These are phyloP conservation scores for Arrhopalites spinosus DNA, from an alignment of 2,888 invertebrate species.

Conservation along the genomic window DNA sequence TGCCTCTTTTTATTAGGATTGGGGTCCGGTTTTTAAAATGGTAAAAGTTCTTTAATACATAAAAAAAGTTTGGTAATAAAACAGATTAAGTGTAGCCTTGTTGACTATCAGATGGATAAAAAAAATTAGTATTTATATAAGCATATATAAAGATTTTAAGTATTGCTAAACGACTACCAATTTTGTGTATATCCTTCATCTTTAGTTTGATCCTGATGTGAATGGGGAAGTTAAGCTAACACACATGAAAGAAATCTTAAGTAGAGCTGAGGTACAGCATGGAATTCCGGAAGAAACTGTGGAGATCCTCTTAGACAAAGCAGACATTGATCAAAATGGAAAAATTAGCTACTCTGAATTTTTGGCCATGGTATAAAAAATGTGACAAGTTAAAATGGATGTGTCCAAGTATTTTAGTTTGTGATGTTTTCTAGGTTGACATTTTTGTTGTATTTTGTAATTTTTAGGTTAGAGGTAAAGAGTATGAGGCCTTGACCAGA, in stretches of 20 bases:
- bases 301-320: slow-evolving; percentile 57
- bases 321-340: slow-evolving; percentile 68
- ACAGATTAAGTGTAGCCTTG: no score
- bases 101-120: no score
- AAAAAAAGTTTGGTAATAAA: no score
- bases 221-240: slow-evolving; percentile 40
- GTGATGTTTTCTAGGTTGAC: neutral
- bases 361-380: slow-evolving; percentile 71
- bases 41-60: slow-evolving; percentile 13
- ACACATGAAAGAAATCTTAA: slow-evolving; percentile 13
- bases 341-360: slow-evolving; percentile 87
- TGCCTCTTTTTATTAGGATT: slow-evolving; percentile 36
- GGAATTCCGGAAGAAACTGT: slow-evolving; percentile 57
- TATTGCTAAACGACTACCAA: no score
- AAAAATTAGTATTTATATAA: neutral
- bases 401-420: slow-evolving; percentile 1
- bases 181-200: neutral
- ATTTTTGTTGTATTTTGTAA: neutral
- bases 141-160: no score
- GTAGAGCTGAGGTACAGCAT: neutral
- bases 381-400: no score
- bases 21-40: slow-evolving; percentile 42
- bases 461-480: slow-evolving; percentile 31
- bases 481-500: slow-evolving; percentile 57
- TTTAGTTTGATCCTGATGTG: slow-evolving; percentile 43